A percentile compares a stretch with the other conserved stretches of the same genome.
Evolutionary conservation across 2,113 vertebrate genomes (phyloP).

Genomic region (Gadus chalcogrammus): DNA sequence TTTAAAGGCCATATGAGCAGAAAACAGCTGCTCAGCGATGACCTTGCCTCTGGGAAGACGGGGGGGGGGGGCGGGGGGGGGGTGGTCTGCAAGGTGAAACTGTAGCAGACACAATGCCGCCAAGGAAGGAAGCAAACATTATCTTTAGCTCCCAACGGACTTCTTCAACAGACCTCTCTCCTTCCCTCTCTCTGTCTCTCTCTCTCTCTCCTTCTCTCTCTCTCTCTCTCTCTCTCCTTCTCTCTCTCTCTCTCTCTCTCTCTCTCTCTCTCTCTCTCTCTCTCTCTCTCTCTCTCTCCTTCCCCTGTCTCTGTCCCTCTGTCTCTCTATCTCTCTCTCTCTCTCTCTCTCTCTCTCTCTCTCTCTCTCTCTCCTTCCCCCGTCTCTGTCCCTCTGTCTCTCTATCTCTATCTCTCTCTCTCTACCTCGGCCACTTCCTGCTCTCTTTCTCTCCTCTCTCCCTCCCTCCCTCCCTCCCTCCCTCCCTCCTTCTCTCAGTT

Average conservation of each 20-base stretch:
- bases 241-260: not conserved
- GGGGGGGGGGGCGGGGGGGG: no score
- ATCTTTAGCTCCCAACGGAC: conserved; percentile 26
- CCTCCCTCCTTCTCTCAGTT: conserved; percentile 15
- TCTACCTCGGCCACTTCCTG: conserved; percentile 12
- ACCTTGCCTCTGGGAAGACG: not conserved
- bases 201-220: conserved; percentile 6
- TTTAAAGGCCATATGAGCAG: not conserved
- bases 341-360: conserved; percentile 12
- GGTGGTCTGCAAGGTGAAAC: conserved; percentile 19
- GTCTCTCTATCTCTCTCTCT: not conserved
- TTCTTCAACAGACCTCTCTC: conserved; percentile 13
- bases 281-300: not conserved
- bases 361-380: no score
- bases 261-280: not conserved
- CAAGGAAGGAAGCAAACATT: conserved; percentile 33
- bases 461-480: not conserved
- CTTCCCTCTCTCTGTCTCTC: not conserved
- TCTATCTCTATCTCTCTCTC: not conserved
- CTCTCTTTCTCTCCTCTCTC: not conserved
- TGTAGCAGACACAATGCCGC: not conserved
- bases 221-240: not conserved
- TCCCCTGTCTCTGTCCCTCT: no score
- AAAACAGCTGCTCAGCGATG: not conserved
- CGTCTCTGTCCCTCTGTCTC: not conserved